Percentiles rank a stretch among this genome's conserved stretches.
These are phyloP conservation scores for Abscondita cerata DNA, from an alignment of 2,888 invertebrate genomes.

Conservation along the genomic window DNA sequence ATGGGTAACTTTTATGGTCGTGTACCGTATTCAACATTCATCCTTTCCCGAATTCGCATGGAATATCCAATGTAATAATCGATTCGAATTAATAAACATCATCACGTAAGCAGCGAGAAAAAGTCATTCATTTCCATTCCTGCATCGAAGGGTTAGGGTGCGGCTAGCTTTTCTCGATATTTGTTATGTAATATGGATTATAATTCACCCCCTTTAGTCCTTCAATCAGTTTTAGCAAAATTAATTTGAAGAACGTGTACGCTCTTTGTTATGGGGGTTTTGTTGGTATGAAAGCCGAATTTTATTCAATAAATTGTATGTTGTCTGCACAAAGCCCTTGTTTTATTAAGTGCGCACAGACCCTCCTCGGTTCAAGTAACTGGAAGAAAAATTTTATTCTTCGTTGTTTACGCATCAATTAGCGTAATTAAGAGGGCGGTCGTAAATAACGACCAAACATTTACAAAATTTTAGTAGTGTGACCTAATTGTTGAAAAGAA, in stretches of 20 bases:
- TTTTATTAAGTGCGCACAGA: not conserved
- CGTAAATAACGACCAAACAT: no score
- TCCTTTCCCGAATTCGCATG: no score
- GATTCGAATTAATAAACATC: no score
- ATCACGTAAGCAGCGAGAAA: no score
- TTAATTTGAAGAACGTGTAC: not conserved
- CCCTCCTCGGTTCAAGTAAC: not conserved
- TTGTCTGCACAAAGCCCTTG: not conserved
- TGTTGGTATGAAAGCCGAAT: not conserved
- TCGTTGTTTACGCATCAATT: not conserved
- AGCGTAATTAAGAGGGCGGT: not conserved
- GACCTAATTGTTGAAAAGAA: no score
- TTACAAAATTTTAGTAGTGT: no score
- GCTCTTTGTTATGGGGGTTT: constrained; percentile 4
- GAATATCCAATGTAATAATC: no score
- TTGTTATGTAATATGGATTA: not conserved
- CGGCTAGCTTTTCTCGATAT: constrained; percentile 1
- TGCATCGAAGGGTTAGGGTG: constrained; percentile 4
- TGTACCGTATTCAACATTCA: no score
- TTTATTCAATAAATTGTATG: not conserved
- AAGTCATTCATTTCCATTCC: not conserved
- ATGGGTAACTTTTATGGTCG: no score
- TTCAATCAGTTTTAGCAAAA: not conserved
- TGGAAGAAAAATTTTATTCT: no score
- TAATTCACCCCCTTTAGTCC: not conserved